Conservation (phyloP, 2,888 invertebrate genomes). For the Anaspis maculata region DNA sequence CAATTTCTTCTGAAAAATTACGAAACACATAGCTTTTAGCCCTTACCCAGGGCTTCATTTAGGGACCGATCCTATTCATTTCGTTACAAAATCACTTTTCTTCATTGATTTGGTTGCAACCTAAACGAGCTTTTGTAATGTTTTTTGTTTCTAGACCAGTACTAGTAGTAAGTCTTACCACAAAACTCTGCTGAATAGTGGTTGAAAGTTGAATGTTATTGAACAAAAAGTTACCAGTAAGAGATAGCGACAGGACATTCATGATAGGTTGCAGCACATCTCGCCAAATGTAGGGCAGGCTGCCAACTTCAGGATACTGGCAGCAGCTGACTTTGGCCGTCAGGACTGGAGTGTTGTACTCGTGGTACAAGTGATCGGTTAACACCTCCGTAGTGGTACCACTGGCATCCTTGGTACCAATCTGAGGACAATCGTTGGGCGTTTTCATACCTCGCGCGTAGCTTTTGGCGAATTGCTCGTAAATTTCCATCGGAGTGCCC, state of each 20-base stretch:
- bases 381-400: slow-evolving; percentile 43
- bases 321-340: slow-evolving; percentile 74
- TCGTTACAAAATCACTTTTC: too few relatives aligned
- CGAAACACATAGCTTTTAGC: too few relatives aligned
- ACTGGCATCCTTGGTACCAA: not conserved
- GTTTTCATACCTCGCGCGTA: not conserved
- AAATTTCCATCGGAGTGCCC: slow-evolving; percentile 31
- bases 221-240: slow-evolving; percentile 45
- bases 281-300: slow-evolving; percentile 66
- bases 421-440: not conserved
- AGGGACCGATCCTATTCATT: too few relatives aligned
- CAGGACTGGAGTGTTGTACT: slow-evolving; percentile 58
- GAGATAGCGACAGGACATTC: slow-evolving; percentile 52
- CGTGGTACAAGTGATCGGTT: slow-evolving; percentile 52
- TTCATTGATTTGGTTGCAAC: too few relatives aligned
- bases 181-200: too few relatives aligned
- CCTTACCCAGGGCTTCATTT: too few relatives aligned
- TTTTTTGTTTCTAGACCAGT: too few relatives aligned
- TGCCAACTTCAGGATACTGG: slow-evolving; percentile 62
- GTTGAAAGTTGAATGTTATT: slow-evolving; percentile 1
- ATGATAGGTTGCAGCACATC: slow-evolving; percentile 56
- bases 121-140: too few relatives aligned
- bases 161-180: too few relatives aligned
- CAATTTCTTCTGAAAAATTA: too few relatives aligned
- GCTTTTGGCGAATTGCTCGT: slow-evolving; percentile 43